phyloP scores from a whole-genome alignment of 1,140 invertebrate species.

The Drosophila nebulosa region DNA sequence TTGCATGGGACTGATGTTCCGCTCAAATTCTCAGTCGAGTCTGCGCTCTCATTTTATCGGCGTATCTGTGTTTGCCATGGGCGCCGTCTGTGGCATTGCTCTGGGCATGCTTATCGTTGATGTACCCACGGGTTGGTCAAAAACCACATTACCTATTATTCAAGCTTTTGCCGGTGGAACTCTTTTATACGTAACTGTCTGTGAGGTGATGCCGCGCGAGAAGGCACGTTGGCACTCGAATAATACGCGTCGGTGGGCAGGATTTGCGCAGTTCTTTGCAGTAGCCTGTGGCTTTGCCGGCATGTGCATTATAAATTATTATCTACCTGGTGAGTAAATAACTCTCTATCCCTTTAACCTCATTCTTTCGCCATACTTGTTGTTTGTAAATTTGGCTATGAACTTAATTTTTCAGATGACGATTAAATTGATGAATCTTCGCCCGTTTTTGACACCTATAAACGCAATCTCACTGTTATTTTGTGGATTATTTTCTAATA shows the following conservation, averaged over 20 bases:
- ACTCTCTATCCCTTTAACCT: not conserved
- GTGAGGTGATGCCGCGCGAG: constrained; percentile 93
- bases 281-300: constrained; percentile 83
- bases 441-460: not conserved
- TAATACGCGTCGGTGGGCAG: constrained; percentile 81
- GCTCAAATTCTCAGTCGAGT: constrained; percentile 81
- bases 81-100: constrained; percentile 86
- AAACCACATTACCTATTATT: constrained; percentile 83
- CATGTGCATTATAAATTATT: constrained; percentile 84
- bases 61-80: constrained; percentile 85
- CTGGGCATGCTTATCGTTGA: constrained; percentile 84
- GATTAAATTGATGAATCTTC: constrained; percentile 4
- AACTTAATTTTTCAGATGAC: constrained; percentile 31
- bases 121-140: constrained; percentile 80
- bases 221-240: constrained; percentile 85
- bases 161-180: constrained; percentile 93
- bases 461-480: constrained; percentile 21
- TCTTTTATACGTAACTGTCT: constrained; percentile 94
- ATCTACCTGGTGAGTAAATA: constrained; percentile 77
- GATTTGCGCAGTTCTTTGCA: constrained; percentile 84
- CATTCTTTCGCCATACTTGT: constrained; percentile 1
- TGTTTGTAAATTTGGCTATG: not conserved
- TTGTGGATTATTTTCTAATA: constrained; percentile 14
- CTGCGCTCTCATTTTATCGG: constrained; percentile 83
- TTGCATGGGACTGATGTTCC: constrained; percentile 88